Conservation (phyloP, 2,113 vertebrate genomes). For the Apistogramma diplotaenia region DNA sequence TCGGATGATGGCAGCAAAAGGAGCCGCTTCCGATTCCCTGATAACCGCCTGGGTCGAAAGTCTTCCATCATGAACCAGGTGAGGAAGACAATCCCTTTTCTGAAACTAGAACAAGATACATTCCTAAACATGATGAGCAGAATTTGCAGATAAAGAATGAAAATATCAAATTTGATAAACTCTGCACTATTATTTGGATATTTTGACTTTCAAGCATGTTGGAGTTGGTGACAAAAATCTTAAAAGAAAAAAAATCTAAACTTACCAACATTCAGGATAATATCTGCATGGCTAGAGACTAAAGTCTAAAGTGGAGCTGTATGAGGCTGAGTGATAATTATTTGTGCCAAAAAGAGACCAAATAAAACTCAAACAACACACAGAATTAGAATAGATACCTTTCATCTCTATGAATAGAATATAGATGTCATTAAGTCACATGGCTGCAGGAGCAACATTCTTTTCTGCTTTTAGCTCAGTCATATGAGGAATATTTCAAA, state of each 20-base stretch:
- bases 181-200: background rate
- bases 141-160: background rate
- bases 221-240: background rate
- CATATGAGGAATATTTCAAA: background rate
- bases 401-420: conserved; percentile 6
- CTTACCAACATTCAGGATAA: background rate
- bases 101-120: background rate
- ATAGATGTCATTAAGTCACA: background rate
- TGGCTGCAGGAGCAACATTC: background rate
- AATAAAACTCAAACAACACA: background rate
- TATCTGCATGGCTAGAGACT: background rate
- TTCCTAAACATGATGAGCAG: background rate
- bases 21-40: conserved; percentile 89
- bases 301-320: background rate
- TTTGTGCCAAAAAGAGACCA: background rate
- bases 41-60: conserved; percentile 92
- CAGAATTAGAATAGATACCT: background rate
- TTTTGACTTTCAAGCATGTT: background rate
- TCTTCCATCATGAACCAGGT: conserved; percentile 99
- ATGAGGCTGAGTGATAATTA: background rate
- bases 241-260: background rate
- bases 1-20: conserved; percentile 94
- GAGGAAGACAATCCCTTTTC: background rate
- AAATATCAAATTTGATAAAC: background rate
- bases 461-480: background rate